Conservation (phyloP, 2,797 vertebrate genomes). For the Podarcis lilfordi region DNA sequence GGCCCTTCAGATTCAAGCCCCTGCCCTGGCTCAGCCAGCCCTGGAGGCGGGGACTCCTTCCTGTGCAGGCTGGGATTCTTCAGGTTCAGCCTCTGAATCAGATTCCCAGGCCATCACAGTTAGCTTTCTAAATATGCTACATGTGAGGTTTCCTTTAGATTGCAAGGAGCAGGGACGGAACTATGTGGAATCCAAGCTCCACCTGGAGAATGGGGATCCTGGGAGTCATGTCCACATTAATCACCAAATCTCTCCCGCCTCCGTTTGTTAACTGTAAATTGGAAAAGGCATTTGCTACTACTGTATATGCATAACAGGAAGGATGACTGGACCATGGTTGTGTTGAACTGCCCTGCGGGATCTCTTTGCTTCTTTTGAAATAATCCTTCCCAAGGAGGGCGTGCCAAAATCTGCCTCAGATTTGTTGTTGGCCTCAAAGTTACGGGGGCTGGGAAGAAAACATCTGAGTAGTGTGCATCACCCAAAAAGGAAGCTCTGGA, state of each 20-base stretch:
- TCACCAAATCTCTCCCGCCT: neutral
- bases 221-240: neutral
- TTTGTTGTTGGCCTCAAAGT: no score
- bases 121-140: constrained; percentile 22
- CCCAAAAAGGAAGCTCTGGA: neutral
- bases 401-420: neutral
- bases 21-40: no score
- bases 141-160: neutral
- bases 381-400: neutral
- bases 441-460: neutral
- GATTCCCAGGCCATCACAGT: no score
- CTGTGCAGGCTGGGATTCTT: no score
- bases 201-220: neutral
- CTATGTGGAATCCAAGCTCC: neutral
- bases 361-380: neutral
- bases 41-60: no score
- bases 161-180: neutral
- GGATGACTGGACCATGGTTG: neutral
- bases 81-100: no score
- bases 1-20: no score
- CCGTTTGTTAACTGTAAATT: neutral
- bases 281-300: neutral
- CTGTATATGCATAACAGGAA: neutral
- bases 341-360: neutral
- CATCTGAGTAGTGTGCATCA: neutral